Evolutionary conservation across 2,797 vertebrate genomes (phyloP), one percentile per base, ranked within the genome.

Genomic region (Nasua narica): DNA sequence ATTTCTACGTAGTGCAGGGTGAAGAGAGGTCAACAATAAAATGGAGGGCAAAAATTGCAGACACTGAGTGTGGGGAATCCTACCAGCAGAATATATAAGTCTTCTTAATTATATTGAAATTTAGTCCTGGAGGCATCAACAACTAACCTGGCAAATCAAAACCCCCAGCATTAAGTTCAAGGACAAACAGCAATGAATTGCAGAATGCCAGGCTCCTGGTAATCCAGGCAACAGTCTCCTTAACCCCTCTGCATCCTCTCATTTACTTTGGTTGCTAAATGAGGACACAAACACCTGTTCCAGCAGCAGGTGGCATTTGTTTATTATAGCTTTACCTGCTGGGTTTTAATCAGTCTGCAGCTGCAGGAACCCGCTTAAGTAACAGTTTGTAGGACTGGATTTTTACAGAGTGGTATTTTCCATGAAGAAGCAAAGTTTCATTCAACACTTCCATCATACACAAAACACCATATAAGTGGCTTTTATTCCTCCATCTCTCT

Each of bases 291-390:
- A 98, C 99, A 99, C 99, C 99, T 99, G 98, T 98, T 98, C 97
- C 96, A 98, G 96, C 98, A 98, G 98, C 98, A 98, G 98, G 98
- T 98, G 98, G 98, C 97, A 98, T 99, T 99, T 99, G 98, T 99
- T 99, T 98, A 98, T 98, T 98, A 98, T 97, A 97, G 98, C 86
- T 98, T 86, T 98, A 98, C 99, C 98, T 97, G 98, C 98, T 99
- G 99, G 93, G 98, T 98, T 99, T 98, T 98, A 99, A 99, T 99
- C 98, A 99, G 98, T 96, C 96, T 98, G 97, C 98, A 99, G 98
- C 98, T 98, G 98, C 95, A 98, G 98, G 97, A 98, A 90, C 95
- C 98, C 90, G 93, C 94, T 98, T 97, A 98, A 98, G 97, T 96
- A 98, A 98, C 95, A 92, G 93, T 98, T 97, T 97, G 97, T 97